phyloP scores from a whole-genome alignment of 2,113 vertebrate species.

The Eptesicus fuscus region DNA sequence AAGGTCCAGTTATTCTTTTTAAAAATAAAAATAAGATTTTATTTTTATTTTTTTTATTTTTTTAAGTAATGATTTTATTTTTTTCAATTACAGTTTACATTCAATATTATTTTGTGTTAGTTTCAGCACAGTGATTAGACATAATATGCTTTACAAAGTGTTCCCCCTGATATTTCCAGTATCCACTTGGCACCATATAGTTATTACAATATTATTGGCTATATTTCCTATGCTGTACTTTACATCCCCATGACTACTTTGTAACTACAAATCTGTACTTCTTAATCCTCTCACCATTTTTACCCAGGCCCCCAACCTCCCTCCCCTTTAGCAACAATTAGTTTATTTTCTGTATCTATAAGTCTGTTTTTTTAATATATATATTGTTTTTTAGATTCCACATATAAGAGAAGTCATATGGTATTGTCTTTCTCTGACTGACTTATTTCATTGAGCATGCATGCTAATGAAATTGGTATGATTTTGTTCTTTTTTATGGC shows the following conservation, averaged over 20 bases:
- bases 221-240: neutral
- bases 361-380: neutral
- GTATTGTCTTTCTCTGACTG: neutral
- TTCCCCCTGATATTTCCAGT: neutral
- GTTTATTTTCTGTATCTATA: neutral
- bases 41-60: neutral
- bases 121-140: neutral
- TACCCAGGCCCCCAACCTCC: neutral
- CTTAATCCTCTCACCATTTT: neutral
- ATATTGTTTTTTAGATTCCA: neutral
- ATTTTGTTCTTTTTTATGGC: neutral
- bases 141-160: neutral
- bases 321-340: neutral
- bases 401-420: neutral
- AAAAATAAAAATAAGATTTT: neutral
- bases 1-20: neutral
- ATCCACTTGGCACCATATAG: neutral
- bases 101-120: neutral
- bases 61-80: neutral
- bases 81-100: neutral
- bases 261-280: neutral
- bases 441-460: neutral
- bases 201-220: neutral
- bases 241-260: neutral
- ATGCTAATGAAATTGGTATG: neutral